Evolutionary conservation across 2,113 vertebrate species (phyloP).

Genomic region (Zootoca vivipara): DNA sequence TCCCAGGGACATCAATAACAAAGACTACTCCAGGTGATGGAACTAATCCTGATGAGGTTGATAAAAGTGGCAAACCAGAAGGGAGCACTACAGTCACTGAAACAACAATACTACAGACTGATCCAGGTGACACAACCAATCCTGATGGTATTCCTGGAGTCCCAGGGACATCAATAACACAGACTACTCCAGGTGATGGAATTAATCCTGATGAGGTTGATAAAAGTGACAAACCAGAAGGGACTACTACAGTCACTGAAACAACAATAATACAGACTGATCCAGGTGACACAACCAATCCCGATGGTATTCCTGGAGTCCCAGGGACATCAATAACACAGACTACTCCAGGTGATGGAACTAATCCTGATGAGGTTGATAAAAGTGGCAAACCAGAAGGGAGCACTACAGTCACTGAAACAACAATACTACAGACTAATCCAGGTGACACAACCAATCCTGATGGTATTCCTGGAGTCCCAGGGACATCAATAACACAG

Average conservation of each 20-base stretch:
- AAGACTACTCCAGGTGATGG: neutral
- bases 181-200: neutral
- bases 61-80: neutral
- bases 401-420: neutral
- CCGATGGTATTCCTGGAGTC: neutral
- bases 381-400: neutral
- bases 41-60: neutral
- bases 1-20: neutral
- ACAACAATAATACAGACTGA: neutral
- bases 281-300: neutral
- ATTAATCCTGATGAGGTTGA: neutral
- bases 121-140: neutral
- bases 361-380: neutral
- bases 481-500: neutral
- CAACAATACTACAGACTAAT: neutral
- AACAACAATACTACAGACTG: neutral
- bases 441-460: neutral
- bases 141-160: neutral
- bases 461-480: neutral
- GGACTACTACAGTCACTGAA: neutral
- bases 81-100: neutral
- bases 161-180: neutral
- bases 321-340: neutral
- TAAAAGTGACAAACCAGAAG: neutral
- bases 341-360: neutral